A percentile compares a stretch with the other conserved stretches of the same genome.
Conservation (phyloP, 2,797 vertebrate species). For the Acanthopagrus latus region DNA sequence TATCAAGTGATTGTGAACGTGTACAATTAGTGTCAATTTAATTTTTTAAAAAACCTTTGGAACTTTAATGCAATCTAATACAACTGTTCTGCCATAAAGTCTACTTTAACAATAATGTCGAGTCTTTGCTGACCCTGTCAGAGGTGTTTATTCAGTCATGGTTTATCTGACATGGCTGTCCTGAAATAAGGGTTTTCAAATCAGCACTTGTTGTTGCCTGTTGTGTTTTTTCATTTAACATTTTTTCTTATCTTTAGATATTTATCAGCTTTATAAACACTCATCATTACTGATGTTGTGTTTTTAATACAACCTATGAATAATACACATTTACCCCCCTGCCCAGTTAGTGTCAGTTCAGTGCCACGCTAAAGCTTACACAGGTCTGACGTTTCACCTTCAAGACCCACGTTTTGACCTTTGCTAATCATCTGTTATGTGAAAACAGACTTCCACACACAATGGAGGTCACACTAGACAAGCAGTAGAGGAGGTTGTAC, state of each 20-base stretch:
- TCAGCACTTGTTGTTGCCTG: not conserved
- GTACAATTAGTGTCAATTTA: too few species aligned
- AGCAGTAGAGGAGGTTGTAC: not conserved
- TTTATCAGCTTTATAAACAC: too few species aligned
- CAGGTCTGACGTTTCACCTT: not conserved
- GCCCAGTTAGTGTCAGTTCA: not conserved
- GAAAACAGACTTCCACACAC: not conserved
- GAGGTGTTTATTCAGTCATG: not conserved
- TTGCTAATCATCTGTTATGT: not conserved
- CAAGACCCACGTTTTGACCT: not conserved
- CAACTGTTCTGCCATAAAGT: not conserved
- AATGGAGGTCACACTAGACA: not conserved
- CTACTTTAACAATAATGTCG: not conserved
- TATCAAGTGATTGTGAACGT: not conserved
- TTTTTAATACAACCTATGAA: too few species aligned
- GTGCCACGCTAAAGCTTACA: not conserved
- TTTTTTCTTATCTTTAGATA: not conserved
- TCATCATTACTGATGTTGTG: not conserved
- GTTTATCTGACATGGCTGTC: not conserved
- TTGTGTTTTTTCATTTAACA: not conserved
- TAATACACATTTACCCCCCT: not conserved
- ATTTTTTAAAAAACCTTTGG: too few species aligned
- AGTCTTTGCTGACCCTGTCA: not conserved
- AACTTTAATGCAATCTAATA: not conserved
- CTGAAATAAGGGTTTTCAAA: not conserved